Base-by-base conservation (phyloP, 2,113 vertebrate genomes). In the Tragelaphus imberbis region DNA sequence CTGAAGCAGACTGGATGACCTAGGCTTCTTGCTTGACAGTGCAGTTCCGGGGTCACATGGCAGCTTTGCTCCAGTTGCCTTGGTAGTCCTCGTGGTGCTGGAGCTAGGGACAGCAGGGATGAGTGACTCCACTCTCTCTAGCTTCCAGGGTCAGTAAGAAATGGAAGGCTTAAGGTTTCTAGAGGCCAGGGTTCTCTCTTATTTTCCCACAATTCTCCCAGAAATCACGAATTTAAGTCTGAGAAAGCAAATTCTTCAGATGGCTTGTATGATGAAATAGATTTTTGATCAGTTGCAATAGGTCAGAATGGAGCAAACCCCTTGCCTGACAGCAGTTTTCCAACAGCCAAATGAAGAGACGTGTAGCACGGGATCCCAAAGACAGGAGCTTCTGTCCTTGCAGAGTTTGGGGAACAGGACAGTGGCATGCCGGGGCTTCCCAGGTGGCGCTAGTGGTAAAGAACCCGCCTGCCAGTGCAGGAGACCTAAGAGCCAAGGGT, bases 351-450 rank as follows among this genome's bases (percentile, higher is more conserved):
- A 82, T 82, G 80, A 82, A 82, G 30, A 55, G 80, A 82, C 19
- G 36, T 2, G 0, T 23, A 82, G 80, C 30, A 21, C 0, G 0
- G n/a, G 51, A 2, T 23, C 49, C 51, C 51, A n/a, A 82, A 82
- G 49, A 23, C 51, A 55, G 51, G 49, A 55, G 80, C 51, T 2
- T 82, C 80, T 55, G 49, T 55, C 51, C 51, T 55, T 55, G 30
- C 21, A 33, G 80, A 55, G 19, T 55, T 4, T 82, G 51, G 19
- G 80, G 21, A 82, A 33, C 51, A 55, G 80, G 19, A 4, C 1
- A 23, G 19, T n/a, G 49, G 80, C 30, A 40, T 40, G 19, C 68
- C n/a, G 6, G n/a, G 68, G n/a, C 68, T 71, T 71, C 19, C 68
- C 68, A 71, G 19, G n/a, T 71, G n/a, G 68, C 2, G 1, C 68